Evolutionary conservation across 2,797 vertebrate species (phyloP).

Genomic region (Gouania willdenowi): DNA sequence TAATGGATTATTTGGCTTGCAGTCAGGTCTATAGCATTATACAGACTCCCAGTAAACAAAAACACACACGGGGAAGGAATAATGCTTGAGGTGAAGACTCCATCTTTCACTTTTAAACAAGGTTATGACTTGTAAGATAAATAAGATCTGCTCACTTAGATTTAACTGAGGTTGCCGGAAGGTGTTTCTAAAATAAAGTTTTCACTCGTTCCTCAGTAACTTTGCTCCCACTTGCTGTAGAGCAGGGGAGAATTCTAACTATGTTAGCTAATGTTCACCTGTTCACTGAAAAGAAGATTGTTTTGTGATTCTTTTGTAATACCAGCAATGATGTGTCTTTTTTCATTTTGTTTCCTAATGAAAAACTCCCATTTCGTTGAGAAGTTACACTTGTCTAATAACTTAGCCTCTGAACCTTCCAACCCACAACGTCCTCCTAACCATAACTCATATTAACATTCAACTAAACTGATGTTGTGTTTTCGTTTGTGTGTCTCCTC

Average conservation of each 20-base stretch:
- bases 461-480: constrained; percentile 82
- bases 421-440: constrained; percentile 55
- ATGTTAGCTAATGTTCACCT: too few relatives aligned
- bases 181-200: constrained; percentile 1
- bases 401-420: constrained; percentile 36
- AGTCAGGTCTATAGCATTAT: constrained; percentile 50
- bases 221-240: constrained; percentile 3
- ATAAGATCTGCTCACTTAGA: constrained; percentile 35
- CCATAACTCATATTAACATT: constrained; percentile 61
- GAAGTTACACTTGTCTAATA: constrained; percentile 40
- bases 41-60: constrained; percentile 48
- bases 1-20: constrained; percentile 60
- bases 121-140: constrained; percentile 35
- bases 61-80: constrained; percentile 27
- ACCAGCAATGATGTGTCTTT: constrained; percentile 59
- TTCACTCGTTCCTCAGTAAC: constrained; percentile 2
- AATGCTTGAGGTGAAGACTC: constrained; percentile 27
- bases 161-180: constrained; percentile 24
- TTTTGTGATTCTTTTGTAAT: constrained; percentile 62
- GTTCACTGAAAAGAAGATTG: too few relatives aligned
- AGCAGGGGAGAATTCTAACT: too few relatives aligned
- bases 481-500: constrained; percentile 86
- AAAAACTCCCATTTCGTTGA: constrained; percentile 13
- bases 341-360: background rate
- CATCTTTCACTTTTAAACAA: constrained; percentile 38